Evolutionary conservation across 2,888 invertebrate species (phyloP), one percentile per base, ranked within the genome.

Genomic region (Chloroclysta siterata): DNA sequence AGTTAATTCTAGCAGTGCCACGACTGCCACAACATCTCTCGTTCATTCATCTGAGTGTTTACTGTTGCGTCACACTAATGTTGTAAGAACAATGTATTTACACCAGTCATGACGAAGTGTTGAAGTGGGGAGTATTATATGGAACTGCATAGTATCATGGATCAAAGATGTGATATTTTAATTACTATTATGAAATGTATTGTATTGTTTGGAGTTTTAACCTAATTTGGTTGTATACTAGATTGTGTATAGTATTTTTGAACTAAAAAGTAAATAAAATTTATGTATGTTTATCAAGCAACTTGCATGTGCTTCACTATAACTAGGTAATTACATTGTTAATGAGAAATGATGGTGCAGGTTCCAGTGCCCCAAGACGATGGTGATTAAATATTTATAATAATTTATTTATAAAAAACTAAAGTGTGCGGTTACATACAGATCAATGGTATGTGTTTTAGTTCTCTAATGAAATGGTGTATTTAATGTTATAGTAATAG

Each of bases 101-200:
- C 65, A 65, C 62, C 64, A 67, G 55, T 62, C 53, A 62, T 77
- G 74, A 72, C 75, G 72, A 70, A 72, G 75, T 77, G 74, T 78
- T 74, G 71, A 76, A 72, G 70, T 77, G 84, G 85, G 83, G 78
- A 76, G 74, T 77, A 74, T 66, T 39, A 13, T 47, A 80, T 82
- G 87, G 86, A 88, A 85, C 89, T 89, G 88, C 89, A 84, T 81
- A 81, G 80, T 85, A 88, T 87, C 87, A 89, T 88, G 86, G 84
- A 89, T 88, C 85, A 87, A 85, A 85, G 83, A 88, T 90, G 90
- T 91, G 90, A 91, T 91, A 90, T 89, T 88, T 87, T 88, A 74
- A 82, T 85, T 84, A 83, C 83, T 83, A 83, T 83, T 83, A 78
- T 79, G 76, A 80, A 81, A 80, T 82, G 80, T 84, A 82, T 88